phyloP scores from a whole-genome alignment of 1,140 invertebrate genomes.

The Lepidurus packardi region DNA sequence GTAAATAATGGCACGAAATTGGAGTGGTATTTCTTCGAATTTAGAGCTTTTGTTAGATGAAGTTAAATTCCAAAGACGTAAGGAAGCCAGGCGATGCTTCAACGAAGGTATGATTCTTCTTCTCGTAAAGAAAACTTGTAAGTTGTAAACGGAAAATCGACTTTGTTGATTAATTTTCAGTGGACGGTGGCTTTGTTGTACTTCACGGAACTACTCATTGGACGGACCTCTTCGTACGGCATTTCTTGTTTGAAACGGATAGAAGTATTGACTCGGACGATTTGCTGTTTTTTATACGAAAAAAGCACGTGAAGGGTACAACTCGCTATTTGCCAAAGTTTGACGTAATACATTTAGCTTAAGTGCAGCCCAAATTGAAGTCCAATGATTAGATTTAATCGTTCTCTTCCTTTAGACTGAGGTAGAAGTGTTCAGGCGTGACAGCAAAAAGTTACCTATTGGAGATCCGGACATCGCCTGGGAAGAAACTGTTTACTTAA shows the following conservation, averaged over 20 bases:
- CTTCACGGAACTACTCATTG: constrained; percentile 89
- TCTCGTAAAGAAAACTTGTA: constrained; percentile 6
- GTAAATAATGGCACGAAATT: background rate
- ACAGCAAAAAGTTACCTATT: constrained; percentile 90
- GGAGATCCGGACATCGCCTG: constrained; percentile 94
- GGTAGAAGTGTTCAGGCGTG: constrained; percentile 91
- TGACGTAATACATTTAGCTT: constrained; percentile 55
- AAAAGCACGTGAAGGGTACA: constrained; percentile 78
- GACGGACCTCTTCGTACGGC: constrained; percentile 89
- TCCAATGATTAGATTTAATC: constrained; percentile 26
- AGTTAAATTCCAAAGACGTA: constrained; percentile 81
- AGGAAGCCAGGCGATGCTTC: constrained; percentile 77
- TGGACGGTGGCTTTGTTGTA: constrained; percentile 82
- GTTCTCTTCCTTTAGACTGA: constrained; percentile 61
- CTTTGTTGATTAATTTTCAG: constrained; percentile 28
- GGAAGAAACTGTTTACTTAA: constrained; percentile 99
- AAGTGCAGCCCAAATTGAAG: background rate
- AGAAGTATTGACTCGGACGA: constrained; percentile 85
- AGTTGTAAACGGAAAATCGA: background rate
- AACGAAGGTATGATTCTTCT: constrained; percentile 63
- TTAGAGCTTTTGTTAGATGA: constrained; percentile 79
- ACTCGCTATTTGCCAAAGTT: constrained; percentile 80
- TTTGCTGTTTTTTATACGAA: constrained; percentile 90
- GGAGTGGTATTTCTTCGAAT: constrained; percentile 51
- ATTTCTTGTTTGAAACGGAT: constrained; percentile 84